Base-by-base conservation (phyloP, 1,140 invertebrate genomes). In the Periplaneta americana region DNA sequence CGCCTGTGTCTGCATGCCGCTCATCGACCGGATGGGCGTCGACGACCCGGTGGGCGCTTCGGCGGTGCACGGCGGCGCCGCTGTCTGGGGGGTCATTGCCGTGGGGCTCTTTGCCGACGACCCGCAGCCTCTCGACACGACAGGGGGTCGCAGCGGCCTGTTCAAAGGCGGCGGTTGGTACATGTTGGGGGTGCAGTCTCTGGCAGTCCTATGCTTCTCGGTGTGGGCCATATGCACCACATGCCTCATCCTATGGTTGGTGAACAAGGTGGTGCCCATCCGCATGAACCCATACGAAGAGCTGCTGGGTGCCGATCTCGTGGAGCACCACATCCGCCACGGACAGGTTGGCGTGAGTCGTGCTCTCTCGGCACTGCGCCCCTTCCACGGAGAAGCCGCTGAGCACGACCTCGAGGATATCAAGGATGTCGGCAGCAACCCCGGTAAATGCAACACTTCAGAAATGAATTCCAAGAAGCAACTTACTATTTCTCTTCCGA, bases 21-120 rank as follows among this genome's bases (percentile, higher is more conserved):
- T 96, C 0, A 91, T 98, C 74, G 95, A 98, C 85, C 90, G 87
- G 84, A 84, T 96, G 33, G 90, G 91, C 18, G 92, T 98, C 3
- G 97, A 98, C 85, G 97, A 98, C 89, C 97, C 97, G 0, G 97
- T 98, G 1, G 96, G 96, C 10, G 97, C 96, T 0, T 93, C 95
- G 32, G 92, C 96, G 9, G 96, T 98, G 8, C 97, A 98, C 86
- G 96, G 96, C 85, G 76, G 82, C 83, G 89, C 87, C 82, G 90
- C 90, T 17, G 84, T 91, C 82, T 90, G 91, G 95, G 95, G 96
- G 13, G 93, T 98, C 57, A 83, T 98, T 17, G 94, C 96, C 0
- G 96, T 98, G 9, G 97, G 96, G 0, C 88, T 98, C 0, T 98
- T 98, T 86, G 96, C 96, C n/a, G 93, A 97, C 83, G 92, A 96